phyloP scores from a whole-genome alignment of 2,113 vertebrate species.

The Myanophis thanlyinensis region DNA sequence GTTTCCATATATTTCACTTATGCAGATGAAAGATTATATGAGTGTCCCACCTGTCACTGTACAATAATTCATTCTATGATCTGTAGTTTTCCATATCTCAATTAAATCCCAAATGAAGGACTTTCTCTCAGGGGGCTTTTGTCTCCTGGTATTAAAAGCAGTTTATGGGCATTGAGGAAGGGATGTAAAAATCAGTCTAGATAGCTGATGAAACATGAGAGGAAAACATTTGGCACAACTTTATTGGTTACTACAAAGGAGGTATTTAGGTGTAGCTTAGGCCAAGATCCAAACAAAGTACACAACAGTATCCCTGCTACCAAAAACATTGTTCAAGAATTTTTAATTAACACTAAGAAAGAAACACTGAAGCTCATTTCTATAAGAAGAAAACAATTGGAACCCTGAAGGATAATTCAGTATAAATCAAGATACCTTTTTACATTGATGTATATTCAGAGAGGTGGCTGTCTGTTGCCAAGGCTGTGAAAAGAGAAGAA shows the following conservation, averaged over 20 bases:
- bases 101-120: not conserved
- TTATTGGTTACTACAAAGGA: not conserved
- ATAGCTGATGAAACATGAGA: not conserved
- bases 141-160: not conserved
- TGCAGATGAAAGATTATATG: not conserved
- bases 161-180: not conserved
- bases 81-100: not conserved
- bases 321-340: not conserved
- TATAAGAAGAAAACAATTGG: not conserved
- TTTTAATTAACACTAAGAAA: not conserved
- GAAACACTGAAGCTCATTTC: not conserved
- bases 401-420: not conserved
- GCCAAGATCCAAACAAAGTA: not conserved
- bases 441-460: not conserved
- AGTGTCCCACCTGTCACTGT: not conserved
- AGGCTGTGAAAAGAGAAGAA: not conserved
- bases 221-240: not conserved
- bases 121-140: not conserved
- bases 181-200: not conserved
- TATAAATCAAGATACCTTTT: not conserved
- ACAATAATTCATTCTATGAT: not conserved
- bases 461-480: not conserved
- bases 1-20: not conserved
- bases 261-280: not conserved
- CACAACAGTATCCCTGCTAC: not conserved